Percentiles rank a stretch among this genome's conserved stretches.
These are phyloP conservation scores for Aurelia coerulea DNA, from an alignment of 30 jellyfish, hydroid and myxozoan genomes.

Conservation along the genomic window DNA sequence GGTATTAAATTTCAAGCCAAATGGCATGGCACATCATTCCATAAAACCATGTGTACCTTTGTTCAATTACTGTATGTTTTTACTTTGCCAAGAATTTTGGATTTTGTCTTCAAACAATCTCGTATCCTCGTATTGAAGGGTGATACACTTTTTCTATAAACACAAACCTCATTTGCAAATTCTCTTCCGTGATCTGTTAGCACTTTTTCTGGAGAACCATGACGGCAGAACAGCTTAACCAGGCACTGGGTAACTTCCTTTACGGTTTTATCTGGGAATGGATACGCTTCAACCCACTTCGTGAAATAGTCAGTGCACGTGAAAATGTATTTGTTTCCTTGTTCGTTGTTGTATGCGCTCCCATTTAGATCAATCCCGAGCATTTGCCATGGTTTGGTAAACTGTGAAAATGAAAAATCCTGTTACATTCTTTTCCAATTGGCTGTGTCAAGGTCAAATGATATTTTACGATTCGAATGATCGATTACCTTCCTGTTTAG, in stretches of 20 bases:
- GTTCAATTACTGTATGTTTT: no score
- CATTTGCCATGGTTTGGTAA: constrained; percentile 19
- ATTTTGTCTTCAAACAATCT: no score
- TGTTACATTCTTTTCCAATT: no score
- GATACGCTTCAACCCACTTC: constrained; percentile 51
- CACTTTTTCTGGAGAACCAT: constrained; percentile 30
- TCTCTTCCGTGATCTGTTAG: constrained; percentile 35
- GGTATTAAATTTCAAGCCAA: no score
- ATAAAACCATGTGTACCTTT: no score
- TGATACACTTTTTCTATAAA: no score
- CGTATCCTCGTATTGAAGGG: no score
- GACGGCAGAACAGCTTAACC: constrained; percentile 29
- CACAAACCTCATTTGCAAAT: constrained; percentile 41
- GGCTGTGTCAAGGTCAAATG: no score
- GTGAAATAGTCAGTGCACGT: constrained; percentile 38
- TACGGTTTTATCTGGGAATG: background rate
- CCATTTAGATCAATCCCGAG: background rate
- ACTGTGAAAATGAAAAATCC: background rate
- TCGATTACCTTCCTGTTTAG: no score
- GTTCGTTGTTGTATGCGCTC: background rate
- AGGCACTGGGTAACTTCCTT: constrained; percentile 27
- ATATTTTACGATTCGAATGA: no score
- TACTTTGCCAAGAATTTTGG: no score
- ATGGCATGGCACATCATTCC: no score
- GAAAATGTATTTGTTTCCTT: constrained; percentile 35